Evolutionary conservation across 1,140 invertebrate genomes (phyloP).

Genomic region (Caenorhabditis tropicalis): DNA sequence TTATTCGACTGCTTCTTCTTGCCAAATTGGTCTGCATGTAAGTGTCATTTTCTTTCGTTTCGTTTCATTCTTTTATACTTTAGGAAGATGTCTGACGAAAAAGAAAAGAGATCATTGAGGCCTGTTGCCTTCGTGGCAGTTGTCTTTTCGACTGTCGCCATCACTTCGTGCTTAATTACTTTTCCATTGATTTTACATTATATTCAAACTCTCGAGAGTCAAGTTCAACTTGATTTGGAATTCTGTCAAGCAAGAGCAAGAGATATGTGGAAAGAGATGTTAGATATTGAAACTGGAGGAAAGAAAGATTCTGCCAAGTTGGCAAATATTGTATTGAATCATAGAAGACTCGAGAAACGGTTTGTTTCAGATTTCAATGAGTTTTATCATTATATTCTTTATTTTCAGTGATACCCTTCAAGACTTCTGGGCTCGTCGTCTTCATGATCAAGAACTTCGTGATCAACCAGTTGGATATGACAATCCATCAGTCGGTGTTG

Average conservation of each 20-base stretch:
- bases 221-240: constrained; percentile 60
- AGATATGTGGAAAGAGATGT: constrained; percentile 61
- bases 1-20: constrained; percentile 38
- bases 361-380: neutral
- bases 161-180: constrained; percentile 60
- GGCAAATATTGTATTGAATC: constrained; percentile 57
- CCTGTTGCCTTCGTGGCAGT: constrained; percentile 63
- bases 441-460: constrained; percentile 58
- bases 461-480: constrained; percentile 58
- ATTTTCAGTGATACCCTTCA: constrained; percentile 53
- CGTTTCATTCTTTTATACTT: neutral
- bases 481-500: constrained; percentile 43
- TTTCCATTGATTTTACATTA: constrained; percentile 62
- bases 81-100: constrained; percentile 51
- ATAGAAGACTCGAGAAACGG: constrained; percentile 53
- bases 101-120: constrained; percentile 52
- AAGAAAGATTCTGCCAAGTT: constrained; percentile 58
- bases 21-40: constrained; percentile 34
- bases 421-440: constrained; percentile 59
- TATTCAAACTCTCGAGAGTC: constrained; percentile 59
- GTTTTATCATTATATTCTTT: neutral
- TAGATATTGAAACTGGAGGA: constrained; percentile 61
- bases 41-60: neutral
- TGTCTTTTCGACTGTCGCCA: constrained; percentile 60
- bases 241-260: constrained; percentile 58